Base-by-base conservation (phyloP, 2,888 invertebrate genomes). In the Apodemia zela region DNA sequence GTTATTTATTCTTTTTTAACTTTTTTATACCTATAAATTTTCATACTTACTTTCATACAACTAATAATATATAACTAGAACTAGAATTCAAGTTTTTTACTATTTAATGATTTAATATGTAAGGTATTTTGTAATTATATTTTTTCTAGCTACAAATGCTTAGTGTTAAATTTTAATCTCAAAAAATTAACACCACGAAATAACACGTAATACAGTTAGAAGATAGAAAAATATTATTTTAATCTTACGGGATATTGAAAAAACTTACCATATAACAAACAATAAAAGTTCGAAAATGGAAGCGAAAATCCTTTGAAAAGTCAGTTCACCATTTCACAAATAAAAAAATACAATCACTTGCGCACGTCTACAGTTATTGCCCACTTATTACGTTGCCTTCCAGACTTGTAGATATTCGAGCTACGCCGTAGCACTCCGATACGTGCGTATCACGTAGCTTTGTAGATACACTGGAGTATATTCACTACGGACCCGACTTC, bases 241-340 rank as follows among this genome's bases (percentile, higher is more conserved):
- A 18, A 25, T 29, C 18, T 6, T 11, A 33, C 15, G 13, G 13
- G 18, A 51, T 33, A 51, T 49, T 5, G 42, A 15, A 42, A 15
- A 60, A n/a, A 82, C 87, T 86, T 73, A 87, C 87, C 87, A 87
- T 87, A 86, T 73, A 87, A 81, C 67, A 71, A 75, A 65, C 72
- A 71, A 72, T 71, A 74, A 70, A 76, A 78, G 71, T 66, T 67
- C 58, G 57, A 72, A 75, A 74, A 65, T 65, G 68, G 65, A 82
- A 65, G 63, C 57, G 59, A 35, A 59, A 60, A 65, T 66, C 69
- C 65, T 66, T 63, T 80, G 81, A 75, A 79, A 77, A 69, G 66
- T 72, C 80, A 83, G 78, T 73, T 71, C 75, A 78, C 75, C 74
- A 72, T 75, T 58, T 63, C 69, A 67, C 66, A 59, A 65, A 42